These are phyloP conservation scores for Pomatostomus ruficeps DNA, from an alignment of 2,113 vertebrate species.

Conservation along the genomic window DNA sequence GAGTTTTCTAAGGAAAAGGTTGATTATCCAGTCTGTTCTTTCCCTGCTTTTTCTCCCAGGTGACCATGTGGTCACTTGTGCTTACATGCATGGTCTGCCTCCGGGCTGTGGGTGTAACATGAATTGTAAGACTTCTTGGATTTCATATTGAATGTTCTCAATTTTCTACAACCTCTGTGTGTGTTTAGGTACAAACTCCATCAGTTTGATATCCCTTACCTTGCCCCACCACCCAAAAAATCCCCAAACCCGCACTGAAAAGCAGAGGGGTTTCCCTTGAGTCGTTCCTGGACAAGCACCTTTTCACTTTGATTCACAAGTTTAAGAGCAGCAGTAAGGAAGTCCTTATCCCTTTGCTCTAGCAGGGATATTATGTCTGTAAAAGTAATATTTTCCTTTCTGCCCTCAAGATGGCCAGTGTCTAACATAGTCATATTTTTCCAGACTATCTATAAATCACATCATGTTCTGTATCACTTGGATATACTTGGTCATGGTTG, in stretches of 20 bases:
- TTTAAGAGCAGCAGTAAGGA: not conserved
- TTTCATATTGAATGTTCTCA: not conserved
- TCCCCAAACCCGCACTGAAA: not conserved
- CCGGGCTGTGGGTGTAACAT: not conserved
- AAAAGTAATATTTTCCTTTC: not conserved
- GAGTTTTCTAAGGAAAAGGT: not conserved
- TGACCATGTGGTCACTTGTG: not conserved
- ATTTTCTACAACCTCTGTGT: not conserved
- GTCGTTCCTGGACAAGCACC: not conserved
- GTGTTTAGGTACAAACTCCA: not conserved
- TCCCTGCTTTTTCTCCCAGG: not conserved
- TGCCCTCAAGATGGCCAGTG: not conserved
- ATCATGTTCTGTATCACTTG: not conserved
- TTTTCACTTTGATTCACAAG: not conserved
- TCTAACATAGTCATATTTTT: not conserved
- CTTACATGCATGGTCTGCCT: not conserved
- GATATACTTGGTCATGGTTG: slow-evolving; percentile 5
- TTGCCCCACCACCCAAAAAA: not conserved
- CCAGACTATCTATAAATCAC: not conserved
- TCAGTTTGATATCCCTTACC: not conserved
- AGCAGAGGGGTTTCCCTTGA: not conserved
- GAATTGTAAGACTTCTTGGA: not conserved
- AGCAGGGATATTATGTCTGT: not conserved
- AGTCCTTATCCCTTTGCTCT: not conserved
- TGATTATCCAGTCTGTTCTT: not conserved